Evolutionary conservation across 2,797 vertebrate species (phyloP).

Genomic region (Podarcis siculus): DNA sequence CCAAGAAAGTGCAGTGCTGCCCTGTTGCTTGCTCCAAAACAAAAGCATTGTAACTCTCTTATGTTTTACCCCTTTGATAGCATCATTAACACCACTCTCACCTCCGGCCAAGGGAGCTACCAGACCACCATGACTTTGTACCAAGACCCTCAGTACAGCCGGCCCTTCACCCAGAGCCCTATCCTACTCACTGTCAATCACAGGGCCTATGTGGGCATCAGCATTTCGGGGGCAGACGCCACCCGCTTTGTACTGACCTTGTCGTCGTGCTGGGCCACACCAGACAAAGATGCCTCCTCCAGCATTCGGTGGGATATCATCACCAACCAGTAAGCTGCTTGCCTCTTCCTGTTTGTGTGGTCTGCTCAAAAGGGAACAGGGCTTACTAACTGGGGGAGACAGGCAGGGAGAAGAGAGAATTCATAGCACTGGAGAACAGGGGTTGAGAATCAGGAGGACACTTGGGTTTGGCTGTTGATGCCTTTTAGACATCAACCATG

Average conservation of each 20-base stretch:
- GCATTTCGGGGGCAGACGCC: constrained; percentile 63
- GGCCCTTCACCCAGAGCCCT: constrained; percentile 33
- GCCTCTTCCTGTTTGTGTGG: accelerated
- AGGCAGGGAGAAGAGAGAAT: background rate
- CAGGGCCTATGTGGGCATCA: constrained; percentile 71
- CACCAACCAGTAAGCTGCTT: constrained; percentile 57
- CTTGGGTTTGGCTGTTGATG: background rate
- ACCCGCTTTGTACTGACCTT: constrained; percentile 68
- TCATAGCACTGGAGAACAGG: background rate
- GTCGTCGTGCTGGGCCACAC: constrained; percentile 79
- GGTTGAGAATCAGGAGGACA: background rate
- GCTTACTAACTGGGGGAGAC: background rate
- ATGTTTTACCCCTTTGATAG: constrained; percentile 33
- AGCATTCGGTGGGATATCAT: constrained; percentile 73
- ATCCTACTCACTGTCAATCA: constrained; percentile 61
- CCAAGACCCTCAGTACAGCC: constrained; percentile 58
- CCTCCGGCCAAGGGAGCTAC: constrained; percentile 63
- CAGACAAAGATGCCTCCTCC: constrained; percentile 46
- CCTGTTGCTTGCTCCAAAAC: background rate
- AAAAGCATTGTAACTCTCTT: background rate
- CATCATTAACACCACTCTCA: constrained; percentile 64
- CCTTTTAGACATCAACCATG: background rate
- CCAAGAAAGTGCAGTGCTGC: background rate
- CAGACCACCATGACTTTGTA: constrained; percentile 69
- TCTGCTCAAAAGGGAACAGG: background rate